Base-by-base conservation (phyloP, 2,797 vertebrate genomes). In the Mormyrops boulengeri region DNA sequence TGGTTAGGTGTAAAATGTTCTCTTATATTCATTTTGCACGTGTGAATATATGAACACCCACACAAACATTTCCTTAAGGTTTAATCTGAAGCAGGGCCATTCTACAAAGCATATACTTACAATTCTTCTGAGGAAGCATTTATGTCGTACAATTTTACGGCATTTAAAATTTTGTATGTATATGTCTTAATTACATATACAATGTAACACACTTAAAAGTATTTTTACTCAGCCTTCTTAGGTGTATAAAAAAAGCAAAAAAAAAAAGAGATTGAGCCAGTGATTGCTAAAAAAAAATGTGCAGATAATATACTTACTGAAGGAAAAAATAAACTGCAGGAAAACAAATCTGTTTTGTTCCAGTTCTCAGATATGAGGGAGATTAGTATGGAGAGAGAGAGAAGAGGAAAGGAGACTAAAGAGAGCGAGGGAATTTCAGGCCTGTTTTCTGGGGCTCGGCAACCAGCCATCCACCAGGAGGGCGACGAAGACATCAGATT, bases 311-410 rank as follows among this genome's bases (percentile, higher is more conserved):
- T 47, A 80, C 73, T 80, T 47, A 80, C 38, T 80, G 34, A 80
- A n/a, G 41, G 41, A 80, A 47, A 44, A 47, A 80, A 80, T 47
- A 88, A 41, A 26, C 87, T 88, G 87, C 14, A n/a, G 73, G 62
- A 88, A 34, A 30, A 73, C 41, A 88, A 50, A 88, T 88, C 87
- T 88, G 26, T 88, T 57, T 88, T 69, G 60, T 73, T 69, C 62
- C 50, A 62, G 69, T 88, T 73, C 60, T 66, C n/a, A 88, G 69
- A 80, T 80, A 80, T 80, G 73, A 80, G 19, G 41, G 73, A 47
- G 73, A 80, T 80, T 80, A 80, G 73, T 44, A 30, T n/a, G 17
- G 9, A 11, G 55, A 2, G 69, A 44, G 17, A 44, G 17, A 4
- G 73, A 4, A 44, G 69, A n/a, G 19, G 7, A 3, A 44, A 41